phyloP scores from a whole-genome alignment of 2,797 vertebrate species.

The Amblyraja radiata region DNA sequence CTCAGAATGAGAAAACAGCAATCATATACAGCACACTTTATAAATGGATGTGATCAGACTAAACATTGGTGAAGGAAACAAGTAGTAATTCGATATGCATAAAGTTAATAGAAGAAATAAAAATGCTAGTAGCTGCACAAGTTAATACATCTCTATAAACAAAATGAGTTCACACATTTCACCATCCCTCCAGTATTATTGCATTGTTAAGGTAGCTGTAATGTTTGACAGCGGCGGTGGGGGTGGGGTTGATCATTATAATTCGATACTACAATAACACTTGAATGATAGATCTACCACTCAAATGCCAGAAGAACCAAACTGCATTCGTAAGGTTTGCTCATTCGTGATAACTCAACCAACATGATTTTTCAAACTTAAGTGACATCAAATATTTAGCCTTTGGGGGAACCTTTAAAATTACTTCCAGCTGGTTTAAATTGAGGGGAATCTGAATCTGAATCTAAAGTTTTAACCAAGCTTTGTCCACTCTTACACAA shows the following conservation, averaged over 20 bases:
- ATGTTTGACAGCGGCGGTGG: no score
- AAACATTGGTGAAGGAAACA: background rate
- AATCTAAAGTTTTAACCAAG: background rate
- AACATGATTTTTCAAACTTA: background rate
- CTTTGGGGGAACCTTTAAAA: background rate
- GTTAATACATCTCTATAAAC: background rate
- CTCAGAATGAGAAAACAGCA: no score
- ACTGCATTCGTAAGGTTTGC: background rate
- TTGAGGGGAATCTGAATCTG: background rate
- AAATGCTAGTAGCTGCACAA: background rate
- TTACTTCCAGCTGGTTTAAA: background rate
- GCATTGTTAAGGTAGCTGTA: no score
- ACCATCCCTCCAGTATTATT: background rate
- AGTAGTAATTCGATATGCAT: background rate
- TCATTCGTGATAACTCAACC: background rate
- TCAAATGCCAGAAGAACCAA: background rate
- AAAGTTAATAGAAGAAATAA: background rate
- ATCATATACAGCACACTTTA: background rate
- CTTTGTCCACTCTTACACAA: background rate
- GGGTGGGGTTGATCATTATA: background rate
- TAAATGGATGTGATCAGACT: background rate
- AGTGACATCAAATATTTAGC: background rate
- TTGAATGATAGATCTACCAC: background rate
- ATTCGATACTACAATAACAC: background rate
- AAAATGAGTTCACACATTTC: background rate